These are phyloP conservation scores for Ophiothrix spiculata DNA, from an alignment of 35 echinoderm and acorn worm genomes.

Conservation along the genomic window DNA sequence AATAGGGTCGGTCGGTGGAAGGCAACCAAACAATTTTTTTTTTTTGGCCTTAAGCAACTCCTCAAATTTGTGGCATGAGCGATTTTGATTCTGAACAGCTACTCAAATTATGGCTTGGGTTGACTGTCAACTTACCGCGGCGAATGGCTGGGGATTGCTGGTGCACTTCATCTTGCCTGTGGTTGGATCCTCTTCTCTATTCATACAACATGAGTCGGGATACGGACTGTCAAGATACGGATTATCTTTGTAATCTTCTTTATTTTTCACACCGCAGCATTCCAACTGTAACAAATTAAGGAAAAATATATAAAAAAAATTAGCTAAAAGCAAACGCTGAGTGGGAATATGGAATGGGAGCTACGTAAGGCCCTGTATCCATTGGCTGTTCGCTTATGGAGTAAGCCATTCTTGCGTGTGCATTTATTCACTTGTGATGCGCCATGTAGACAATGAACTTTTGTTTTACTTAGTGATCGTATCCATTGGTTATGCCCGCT, in stretches of 20 bases:
- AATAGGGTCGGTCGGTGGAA: no score
- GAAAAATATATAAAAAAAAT: not conserved
- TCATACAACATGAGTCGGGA: not conserved
- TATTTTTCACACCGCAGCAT: conserved; percentile 31
- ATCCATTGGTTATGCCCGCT: no score
- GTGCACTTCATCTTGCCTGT: not conserved
- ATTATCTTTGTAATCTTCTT: conserved; percentile 1
- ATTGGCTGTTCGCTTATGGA: no score
- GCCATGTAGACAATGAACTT: no score
- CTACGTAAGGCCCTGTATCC: no score
- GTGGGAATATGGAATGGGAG: no score
- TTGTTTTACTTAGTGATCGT: no score
- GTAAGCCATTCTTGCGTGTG: no score
- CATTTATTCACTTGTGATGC: no score
- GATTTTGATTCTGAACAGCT: not conserved
- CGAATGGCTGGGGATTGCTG: not conserved
- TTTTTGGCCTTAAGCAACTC: not conserved
- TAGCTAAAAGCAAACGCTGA: not conserved
- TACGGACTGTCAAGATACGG: not conserved
- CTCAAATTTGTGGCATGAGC: not conserved
- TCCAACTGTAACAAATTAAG: conserved; percentile 10
- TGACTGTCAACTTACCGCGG: not conserved
- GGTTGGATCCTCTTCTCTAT: not conserved
- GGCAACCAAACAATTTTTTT: no score
- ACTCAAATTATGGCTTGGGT: not conserved